Evolutionary conservation across 2,888 invertebrate species (phyloP).

Genomic region (Cephus spinipes): DNA sequence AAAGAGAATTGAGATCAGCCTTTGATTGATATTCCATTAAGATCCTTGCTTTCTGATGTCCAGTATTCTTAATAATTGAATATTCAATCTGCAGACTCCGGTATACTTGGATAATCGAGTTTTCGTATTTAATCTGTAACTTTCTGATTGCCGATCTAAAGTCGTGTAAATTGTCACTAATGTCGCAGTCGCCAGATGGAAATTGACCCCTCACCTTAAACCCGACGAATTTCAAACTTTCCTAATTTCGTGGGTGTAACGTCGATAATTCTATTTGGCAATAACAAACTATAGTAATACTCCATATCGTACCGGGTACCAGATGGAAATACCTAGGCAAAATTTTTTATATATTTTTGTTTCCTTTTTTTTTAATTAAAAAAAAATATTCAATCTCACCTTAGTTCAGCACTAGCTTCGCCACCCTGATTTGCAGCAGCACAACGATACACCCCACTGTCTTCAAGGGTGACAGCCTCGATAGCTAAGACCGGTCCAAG

Average conservation of each 20-base stretch:
- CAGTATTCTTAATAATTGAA: background rate
- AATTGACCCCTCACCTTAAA: background rate
- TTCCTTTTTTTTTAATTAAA: background rate
- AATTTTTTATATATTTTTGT: background rate
- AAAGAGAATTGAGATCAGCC: constrained; percentile 12
- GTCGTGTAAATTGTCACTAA: background rate
- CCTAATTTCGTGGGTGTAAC: background rate
- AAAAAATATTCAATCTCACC: constrained; percentile 43
- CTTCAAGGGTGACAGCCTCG: constrained; percentile 78
- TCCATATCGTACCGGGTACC: background rate
- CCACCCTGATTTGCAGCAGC: constrained; percentile 78
- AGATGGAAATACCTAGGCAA: background rate
- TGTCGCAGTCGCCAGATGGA: background rate
- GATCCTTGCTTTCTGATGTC: background rate
- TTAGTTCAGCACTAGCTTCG: constrained; percentile 77
- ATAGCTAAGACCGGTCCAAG: constrained; percentile 78
- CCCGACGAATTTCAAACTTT: background rate
- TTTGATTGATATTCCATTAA: background rate
- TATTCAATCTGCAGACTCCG: background rate
- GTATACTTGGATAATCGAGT: background rate
- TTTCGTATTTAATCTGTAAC: background rate
- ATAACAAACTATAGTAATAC: background rate
- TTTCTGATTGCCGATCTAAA: background rate
- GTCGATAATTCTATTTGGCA: background rate
- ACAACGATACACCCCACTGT: constrained; percentile 77